phyloP scores from a whole-genome alignment of 2,797 vertebrate genomes.

The Myotis findleyi region DNA sequence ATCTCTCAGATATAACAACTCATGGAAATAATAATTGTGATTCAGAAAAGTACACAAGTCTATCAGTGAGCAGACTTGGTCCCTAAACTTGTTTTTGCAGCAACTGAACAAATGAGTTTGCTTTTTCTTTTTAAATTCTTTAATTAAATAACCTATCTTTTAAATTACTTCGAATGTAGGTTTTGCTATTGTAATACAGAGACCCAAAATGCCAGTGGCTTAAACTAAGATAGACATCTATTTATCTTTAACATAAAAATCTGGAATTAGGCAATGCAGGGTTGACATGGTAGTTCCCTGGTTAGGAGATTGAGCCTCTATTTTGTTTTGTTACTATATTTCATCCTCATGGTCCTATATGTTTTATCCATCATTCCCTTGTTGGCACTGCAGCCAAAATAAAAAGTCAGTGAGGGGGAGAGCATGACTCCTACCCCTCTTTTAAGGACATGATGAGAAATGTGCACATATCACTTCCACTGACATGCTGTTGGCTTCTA shows the following conservation, averaged over 20 bases:
- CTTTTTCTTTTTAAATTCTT: not conserved
- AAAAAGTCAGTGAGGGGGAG: not conserved
- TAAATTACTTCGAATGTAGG: not conserved
- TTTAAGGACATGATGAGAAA: not conserved
- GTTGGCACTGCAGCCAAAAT: not conserved
- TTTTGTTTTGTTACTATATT: not conserved
- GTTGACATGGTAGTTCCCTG: not conserved
- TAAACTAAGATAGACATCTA: not conserved
- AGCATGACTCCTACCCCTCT: not conserved
- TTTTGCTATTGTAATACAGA: not conserved
- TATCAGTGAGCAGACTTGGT: not conserved
- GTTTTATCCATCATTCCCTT: not conserved
- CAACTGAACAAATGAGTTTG: not conserved
- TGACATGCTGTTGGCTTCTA: not conserved
- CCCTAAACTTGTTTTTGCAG: not conserved
- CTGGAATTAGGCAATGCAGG: not conserved
- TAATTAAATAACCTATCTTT: not conserved
- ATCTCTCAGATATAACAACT: not conserved
- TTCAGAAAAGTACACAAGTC: not conserved
- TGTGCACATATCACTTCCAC: not conserved
- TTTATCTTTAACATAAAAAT: not conserved
- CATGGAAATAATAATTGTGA: not conserved
- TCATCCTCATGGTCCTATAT: not conserved
- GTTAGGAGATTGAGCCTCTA: too few relatives aligned
- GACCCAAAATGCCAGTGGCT: not conserved